Percentiles rank a stretch among this genome's conserved stretches.
Conservation (phyloP, 2,888 invertebrate species). For the Idaea straminata region DNA sequence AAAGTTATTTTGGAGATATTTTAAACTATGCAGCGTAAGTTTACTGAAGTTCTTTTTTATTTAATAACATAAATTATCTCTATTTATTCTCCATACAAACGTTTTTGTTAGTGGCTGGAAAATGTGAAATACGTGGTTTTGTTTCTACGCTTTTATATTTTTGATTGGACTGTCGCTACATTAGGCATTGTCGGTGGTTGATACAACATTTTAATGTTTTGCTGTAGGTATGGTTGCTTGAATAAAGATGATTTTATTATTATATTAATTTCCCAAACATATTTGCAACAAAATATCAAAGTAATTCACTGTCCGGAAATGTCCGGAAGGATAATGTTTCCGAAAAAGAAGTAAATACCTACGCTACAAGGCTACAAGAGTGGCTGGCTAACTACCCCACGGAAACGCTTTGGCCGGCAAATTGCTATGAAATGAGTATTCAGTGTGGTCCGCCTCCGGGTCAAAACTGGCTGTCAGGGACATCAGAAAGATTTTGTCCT, state of each 20-base stretch:
- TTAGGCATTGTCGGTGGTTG: no score
- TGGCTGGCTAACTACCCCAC: conserved; percentile 36
- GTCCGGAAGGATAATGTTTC: conserved; percentile 13
- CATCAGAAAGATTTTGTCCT: conserved; percentile 32
- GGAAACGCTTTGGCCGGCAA: conserved; percentile 52
- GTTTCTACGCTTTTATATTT: no score
- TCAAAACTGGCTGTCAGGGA: conserved; percentile 43
- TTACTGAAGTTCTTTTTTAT: conserved; percentile 14
- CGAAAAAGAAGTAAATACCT: background rate
- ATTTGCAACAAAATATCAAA: background rate
- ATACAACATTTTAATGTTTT: no score
- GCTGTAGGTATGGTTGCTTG: no score
- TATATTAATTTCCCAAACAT: background rate
- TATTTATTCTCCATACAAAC: background rate
- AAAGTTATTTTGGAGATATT: conserved; percentile 50
- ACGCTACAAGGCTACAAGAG: background rate
- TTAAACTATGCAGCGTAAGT: conserved; percentile 39
- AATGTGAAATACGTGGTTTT: background rate
- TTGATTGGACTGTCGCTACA: no score
- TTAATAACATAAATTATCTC: no score
- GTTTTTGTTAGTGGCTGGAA: background rate
- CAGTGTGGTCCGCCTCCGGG: conserved; percentile 44
- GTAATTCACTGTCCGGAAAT: conserved; percentile 11
- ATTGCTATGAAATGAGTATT: conserved; percentile 57
- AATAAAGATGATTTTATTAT: no score